Conservation (phyloP, 2,888 invertebrate species). For the Acanthopleura granulata region DNA sequence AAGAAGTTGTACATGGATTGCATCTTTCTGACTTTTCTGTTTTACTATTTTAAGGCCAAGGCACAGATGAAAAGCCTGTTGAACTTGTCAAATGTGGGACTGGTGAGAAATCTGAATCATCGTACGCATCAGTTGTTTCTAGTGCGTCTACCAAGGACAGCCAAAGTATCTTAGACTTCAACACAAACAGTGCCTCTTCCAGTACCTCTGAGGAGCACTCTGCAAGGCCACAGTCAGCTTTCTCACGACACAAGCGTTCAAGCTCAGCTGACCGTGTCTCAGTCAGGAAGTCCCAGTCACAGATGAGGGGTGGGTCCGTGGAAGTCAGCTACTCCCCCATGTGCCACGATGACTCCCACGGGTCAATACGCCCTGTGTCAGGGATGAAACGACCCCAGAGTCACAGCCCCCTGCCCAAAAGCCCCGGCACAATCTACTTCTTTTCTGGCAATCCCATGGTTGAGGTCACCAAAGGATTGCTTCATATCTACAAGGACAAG, state of each 20-base stretch:
- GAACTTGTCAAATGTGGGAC: too few species aligned
- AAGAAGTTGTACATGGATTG: too few species aligned
- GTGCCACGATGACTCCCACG: background rate
- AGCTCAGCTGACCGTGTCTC: background rate
- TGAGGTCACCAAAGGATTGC: constrained; percentile 95
- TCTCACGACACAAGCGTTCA: background rate
- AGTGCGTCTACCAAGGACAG: background rate
- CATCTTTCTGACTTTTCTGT: too few species aligned
- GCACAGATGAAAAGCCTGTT: constrained; percentile 9
- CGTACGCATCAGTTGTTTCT: constrained; percentile 7
- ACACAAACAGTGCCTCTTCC: too few species aligned
- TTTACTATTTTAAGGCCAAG: too few species aligned
- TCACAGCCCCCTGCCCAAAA: constrained; percentile 50
- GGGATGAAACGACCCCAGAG: constrained; percentile 42
- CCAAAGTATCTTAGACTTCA: too few species aligned
- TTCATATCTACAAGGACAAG: constrained; percentile 98
- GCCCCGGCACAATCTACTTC: constrained; percentile 73
- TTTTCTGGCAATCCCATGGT: constrained; percentile 97
- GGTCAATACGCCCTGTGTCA: constrained; percentile 24
- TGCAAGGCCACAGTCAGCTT: too few species aligned
- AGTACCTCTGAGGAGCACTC: too few species aligned
- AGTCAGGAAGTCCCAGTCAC: background rate
- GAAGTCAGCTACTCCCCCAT: background rate
- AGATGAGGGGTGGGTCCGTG: background rate
- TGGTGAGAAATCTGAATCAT: background rate